Base-by-base conservation (phyloP, 37 sponge, comb jelly and placozoan genomes). In the Mnemiopsis leidyi region DNA sequence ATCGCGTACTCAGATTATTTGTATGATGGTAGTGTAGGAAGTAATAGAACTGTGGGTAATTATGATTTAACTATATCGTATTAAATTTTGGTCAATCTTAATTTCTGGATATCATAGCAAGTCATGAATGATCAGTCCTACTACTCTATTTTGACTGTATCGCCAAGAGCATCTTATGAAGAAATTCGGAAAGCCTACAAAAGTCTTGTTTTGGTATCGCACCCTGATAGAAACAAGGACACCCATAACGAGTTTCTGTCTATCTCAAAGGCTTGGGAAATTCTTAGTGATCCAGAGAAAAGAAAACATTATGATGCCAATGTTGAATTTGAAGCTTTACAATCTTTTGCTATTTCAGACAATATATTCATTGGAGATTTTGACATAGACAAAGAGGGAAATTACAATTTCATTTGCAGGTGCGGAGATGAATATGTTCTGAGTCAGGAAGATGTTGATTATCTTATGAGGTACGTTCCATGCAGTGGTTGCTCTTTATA, bases 401-500 rank as follows among this genome's bases (percentile, higher is more conserved):
- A 85, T 85, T 85, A 85, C 61, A 39, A n/a, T 40, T 85, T 39
- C 35, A 20, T n/a, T 85, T 85, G 90, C 90, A 85, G 90, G 90
- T 85, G 90, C 26, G 26, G 39, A 26, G 25, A 39, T 18, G 90
- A 85, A 0, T 85, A 85, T 85, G 90, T 85, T 1, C 16, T 85
- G 23, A 29, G 38, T 36, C 90, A 85, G 35, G 90, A 38, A 38
- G 90, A 85, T 40, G 90, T 33, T 40, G 90, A 39, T 26, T 40
- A 40, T 39, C 61, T 85, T 18, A 23, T 40, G 61, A 38, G 35
- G 30, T 85, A 39, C 35, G 90, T 85, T 0, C 25, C 90, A 3
- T 85, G 90, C 35, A 39, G 24, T 40, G 90, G 90, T 28, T 85
- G 90, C 24, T 85, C 90, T 23, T 39, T 33, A 39, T 36, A 39